phyloP scores from a whole-genome alignment of 2,113 vertebrate species.

The Polypterus senegalus region DNA sequence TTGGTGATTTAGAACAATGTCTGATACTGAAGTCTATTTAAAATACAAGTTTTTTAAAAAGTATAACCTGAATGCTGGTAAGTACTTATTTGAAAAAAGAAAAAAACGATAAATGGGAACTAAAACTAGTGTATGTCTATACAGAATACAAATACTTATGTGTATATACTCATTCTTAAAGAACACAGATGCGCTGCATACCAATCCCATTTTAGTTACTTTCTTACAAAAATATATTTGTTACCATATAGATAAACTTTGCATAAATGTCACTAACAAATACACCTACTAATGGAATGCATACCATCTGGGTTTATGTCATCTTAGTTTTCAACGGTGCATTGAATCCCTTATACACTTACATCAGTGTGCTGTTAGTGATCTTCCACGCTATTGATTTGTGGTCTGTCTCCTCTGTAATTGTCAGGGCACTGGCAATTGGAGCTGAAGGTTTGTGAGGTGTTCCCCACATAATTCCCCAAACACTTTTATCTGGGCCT shows the following conservation, averaged over 20 bases:
- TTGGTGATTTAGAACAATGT: too few species aligned
- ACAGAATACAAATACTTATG: too few species aligned
- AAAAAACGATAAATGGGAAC: too few species aligned
- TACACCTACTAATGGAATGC: conserved; percentile 62
- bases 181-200: too few species aligned
- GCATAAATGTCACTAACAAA: conserved; percentile 25
- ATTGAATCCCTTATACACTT: conserved; percentile 41
- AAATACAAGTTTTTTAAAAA: too few species aligned
- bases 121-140: too few species aligned
- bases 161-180: too few species aligned
- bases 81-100: too few species aligned
- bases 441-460: conserved; percentile 50
- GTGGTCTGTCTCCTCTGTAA: conserved; percentile 49
- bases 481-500: conserved; percentile 31
- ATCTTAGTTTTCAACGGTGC: conserved; percentile 45
- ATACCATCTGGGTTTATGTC: conserved; percentile 57
- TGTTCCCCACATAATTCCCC: conserved; percentile 38
- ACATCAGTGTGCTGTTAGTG: conserved; percentile 36
- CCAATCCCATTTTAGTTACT: background rate
- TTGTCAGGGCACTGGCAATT: conserved; percentile 46
- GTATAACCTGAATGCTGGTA: too few species aligned
- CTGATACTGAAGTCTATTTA: too few species aligned
- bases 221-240: conserved; percentile 10
- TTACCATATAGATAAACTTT: conserved; percentile 21
- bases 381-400: conserved; percentile 54